Conservation (phyloP, 2,113 vertebrate genomes). For the Tricholaema leucomelas region DNA sequence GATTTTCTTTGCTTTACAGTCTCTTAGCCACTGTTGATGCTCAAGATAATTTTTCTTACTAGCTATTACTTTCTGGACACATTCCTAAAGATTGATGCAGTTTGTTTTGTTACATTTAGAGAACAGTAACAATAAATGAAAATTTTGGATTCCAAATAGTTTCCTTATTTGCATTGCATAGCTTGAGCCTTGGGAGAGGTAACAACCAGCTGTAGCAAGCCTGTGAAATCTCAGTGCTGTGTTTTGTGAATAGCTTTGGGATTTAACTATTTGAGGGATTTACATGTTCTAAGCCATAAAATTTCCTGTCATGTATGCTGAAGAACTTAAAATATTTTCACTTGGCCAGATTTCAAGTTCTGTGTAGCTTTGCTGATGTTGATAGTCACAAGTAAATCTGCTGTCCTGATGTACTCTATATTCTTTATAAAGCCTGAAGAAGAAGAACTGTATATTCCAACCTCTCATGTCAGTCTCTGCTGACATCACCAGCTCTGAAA, state of each 20-base stretch:
- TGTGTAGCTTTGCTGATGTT: not conserved
- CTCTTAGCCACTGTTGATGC: not conserved
- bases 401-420: not conserved
- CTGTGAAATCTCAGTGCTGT: not conserved
- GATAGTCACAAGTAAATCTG: not conserved
- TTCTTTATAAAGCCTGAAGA: not conserved
- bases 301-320: not conserved
- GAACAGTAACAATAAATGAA: not conserved
- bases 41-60: not conserved
- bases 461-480: not conserved
- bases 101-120: not conserved
- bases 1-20: not conserved
- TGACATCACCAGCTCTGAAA: not conserved
- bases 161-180: not conserved
- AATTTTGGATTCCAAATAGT: not conserved
- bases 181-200: not conserved
- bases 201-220: not conserved
- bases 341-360: not conserved
- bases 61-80: not conserved
- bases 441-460: too few species aligned
- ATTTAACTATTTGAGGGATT: not conserved
- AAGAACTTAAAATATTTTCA: not conserved
- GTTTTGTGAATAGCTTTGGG: not conserved
- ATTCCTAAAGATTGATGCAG: not conserved
- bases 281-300: not conserved